Evolutionary conservation across 2,797 vertebrate species (phyloP).

Genomic region (Meriones psammophilus): DNA sequence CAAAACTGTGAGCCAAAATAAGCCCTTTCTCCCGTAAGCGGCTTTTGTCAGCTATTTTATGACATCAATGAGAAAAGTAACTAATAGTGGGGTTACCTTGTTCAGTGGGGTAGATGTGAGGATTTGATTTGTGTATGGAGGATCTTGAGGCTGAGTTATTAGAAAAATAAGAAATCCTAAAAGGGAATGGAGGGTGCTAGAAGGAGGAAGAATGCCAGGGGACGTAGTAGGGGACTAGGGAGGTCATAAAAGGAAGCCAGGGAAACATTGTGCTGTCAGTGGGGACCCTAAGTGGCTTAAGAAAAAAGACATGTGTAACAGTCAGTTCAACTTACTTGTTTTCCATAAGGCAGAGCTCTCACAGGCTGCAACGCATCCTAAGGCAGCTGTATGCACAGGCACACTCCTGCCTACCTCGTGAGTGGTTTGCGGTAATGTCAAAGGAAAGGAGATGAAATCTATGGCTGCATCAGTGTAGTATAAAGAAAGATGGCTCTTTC

Average conservation of each 20-base stretch:
- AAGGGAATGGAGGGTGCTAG: neutral
- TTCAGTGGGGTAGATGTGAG: neutral
- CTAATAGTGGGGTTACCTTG: neutral
- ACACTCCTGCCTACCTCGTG: neutral
- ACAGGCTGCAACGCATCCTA: neutral
- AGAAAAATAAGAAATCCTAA: neutral
- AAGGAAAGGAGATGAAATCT: conserved; percentile 5
- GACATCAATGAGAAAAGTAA: neutral
- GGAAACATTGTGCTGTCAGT: neutral
- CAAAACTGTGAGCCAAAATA: neutral
- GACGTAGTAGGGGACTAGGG: neutral
- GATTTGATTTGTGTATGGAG: neutral
- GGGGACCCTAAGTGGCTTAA: neutral
- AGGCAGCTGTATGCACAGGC: neutral
- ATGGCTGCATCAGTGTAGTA: neutral
- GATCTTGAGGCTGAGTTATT: neutral
- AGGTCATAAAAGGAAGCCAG: neutral
- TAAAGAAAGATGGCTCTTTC: conserved; percentile 37
- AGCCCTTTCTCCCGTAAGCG: neutral
- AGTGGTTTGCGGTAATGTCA: neutral
- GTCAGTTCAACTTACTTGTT: neutral
- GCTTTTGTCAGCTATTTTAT: neutral
- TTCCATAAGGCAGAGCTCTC: neutral
- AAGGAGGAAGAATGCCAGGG: neutral
- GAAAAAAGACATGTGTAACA: neutral